Evolutionary conservation across 2,888 invertebrate genomes (phyloP).

Genomic region (Fragum whitleyi): DNA sequence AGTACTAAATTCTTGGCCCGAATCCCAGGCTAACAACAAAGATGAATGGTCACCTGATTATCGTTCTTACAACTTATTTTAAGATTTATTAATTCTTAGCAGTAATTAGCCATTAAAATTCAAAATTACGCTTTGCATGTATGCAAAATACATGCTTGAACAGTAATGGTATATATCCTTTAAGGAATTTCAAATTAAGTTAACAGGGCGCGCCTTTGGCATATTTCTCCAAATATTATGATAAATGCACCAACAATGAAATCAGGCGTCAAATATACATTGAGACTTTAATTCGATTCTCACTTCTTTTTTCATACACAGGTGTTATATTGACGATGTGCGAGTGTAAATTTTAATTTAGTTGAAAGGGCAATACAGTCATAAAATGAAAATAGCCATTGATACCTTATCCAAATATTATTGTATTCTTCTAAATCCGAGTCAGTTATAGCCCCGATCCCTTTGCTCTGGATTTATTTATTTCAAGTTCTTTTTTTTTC

Average conservation of each 20-base stretch:
- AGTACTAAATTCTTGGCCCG: no score
- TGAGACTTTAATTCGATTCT: constrained; percentile 10
- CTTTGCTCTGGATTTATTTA: neutral
- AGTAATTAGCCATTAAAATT: no score
- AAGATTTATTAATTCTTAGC: no score
- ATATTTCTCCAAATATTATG: neutral
- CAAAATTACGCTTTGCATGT: no score
- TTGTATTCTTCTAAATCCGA: constrained; percentile 19
- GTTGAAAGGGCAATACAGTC: constrained; percentile 13
- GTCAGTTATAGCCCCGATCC: neutral
- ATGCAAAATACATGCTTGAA: no score
- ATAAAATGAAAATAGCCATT: neutral
- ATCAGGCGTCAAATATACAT: constrained; percentile 13
- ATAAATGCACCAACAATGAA: constrained; percentile 18
- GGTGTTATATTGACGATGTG: constrained; percentile 19
- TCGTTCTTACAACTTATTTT: no score
- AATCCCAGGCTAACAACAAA: no score
- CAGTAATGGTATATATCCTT: no score
- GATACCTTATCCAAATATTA: constrained; percentile 27
- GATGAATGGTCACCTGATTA: no score
- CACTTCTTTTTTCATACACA: constrained; percentile 4
- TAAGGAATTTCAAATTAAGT: no score
- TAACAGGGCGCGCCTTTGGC: constrained; percentile 8
- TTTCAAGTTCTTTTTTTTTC: no score
- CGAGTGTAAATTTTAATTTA: constrained; percentile 23